These are phyloP conservation scores for Fregata magnificens DNA, from an alignment of 2,113 vertebrate species.

Conservation along the genomic window DNA sequence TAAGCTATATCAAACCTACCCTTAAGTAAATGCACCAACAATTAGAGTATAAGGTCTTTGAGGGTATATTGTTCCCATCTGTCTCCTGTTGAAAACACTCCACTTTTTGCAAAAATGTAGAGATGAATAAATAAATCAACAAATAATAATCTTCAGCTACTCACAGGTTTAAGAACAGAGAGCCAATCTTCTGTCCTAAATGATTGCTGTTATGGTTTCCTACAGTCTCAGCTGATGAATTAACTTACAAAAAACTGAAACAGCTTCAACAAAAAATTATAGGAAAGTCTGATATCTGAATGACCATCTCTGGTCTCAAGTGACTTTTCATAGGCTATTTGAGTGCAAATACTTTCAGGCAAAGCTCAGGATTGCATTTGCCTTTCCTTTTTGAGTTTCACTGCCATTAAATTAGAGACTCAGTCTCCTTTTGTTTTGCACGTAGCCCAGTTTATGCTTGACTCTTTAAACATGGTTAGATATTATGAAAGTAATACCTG, in stretches of 20 bases:
- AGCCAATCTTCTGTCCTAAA: neutral
- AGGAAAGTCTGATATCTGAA: neutral
- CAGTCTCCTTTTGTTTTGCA: neutral
- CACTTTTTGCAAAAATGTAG: neutral
- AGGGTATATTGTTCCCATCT: neutral
- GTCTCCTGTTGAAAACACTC: neutral
- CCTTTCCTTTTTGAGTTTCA: neutral
- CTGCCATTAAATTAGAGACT: neutral
- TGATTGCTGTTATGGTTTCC: neutral
- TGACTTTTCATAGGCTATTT: neutral
- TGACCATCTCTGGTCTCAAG: neutral
- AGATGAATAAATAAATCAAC: neutral
- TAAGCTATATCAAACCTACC: neutral
- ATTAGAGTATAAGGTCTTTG: neutral
- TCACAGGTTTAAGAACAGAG: neutral
- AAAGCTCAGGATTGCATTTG: neutral
- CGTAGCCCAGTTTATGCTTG: neutral
- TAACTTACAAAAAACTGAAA: neutral
- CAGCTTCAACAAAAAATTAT: neutral
- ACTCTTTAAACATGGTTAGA: neutral
- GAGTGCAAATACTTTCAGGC: neutral
- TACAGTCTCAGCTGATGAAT: neutral
- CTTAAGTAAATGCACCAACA: neutral
- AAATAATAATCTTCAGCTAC: neutral
- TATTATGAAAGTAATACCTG: neutral